These are phyloP conservation scores for Acropternis orthonyx DNA, from an alignment of 2,797 vertebrate species.

Conservation along the genomic window DNA sequence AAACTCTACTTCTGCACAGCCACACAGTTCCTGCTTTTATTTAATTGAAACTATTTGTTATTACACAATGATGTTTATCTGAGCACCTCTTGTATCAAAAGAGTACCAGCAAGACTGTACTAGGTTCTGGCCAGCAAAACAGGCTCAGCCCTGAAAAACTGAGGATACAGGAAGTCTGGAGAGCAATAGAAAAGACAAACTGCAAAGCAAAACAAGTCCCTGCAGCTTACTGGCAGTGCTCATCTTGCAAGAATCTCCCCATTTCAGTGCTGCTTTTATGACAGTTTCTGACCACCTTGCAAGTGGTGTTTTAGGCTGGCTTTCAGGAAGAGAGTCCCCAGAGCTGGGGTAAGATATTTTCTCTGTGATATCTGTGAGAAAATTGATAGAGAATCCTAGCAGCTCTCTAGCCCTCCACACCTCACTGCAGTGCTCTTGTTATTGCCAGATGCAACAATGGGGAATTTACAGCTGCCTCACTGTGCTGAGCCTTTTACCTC, in stretches of 20 bases:
- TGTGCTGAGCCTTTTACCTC: conserved; percentile 40
- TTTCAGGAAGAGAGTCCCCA: background rate
- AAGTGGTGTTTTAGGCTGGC: background rate
- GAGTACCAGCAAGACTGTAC: background rate
- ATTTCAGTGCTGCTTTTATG: background rate
- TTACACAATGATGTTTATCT: background rate
- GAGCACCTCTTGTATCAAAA: background rate
- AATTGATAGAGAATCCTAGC: background rate
- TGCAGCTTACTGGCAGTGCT: background rate
- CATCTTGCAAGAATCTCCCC: background rate
- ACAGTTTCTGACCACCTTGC: background rate
- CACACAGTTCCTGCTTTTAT: background rate
- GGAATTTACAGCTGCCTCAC: conserved; percentile 44
- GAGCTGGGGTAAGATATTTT: background rate
- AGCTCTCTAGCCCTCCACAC: background rate
- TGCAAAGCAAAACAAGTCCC: background rate
- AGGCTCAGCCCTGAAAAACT: background rate
- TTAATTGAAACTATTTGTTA: conserved; percentile 43
- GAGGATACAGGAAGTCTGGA: background rate
- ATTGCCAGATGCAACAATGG: accelerated
- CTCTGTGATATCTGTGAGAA: background rate
- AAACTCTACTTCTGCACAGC: background rate
- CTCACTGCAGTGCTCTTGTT: background rate
- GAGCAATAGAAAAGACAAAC: background rate
- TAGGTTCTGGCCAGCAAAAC: background rate